A percentile compares a stretch with the other conserved stretches of the same genome.
phyloP scores from a whole-genome alignment of 1,140 invertebrate species.

The Uloborus diversus region DNA sequence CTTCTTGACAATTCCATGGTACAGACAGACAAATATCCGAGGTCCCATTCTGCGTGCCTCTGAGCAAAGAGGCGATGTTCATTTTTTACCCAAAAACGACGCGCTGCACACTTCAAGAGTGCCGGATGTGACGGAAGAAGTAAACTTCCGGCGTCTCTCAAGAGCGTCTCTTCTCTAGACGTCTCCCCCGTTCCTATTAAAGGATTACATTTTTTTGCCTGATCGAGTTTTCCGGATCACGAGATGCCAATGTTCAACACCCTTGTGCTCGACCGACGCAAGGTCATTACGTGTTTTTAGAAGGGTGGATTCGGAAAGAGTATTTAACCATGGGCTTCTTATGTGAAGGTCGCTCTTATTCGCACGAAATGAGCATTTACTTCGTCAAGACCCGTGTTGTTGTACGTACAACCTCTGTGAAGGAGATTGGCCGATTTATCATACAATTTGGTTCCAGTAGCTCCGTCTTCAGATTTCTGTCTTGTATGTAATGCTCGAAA shows the following conservation, averaged over 20 bases:
- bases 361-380: too few species aligned
- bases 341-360: too few species aligned
- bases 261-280: slow-evolving; percentile 8
- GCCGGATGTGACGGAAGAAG: slow-evolving; percentile 25
- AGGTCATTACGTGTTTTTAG: slow-evolving; percentile 21
- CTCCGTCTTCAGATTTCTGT: too few species aligned
- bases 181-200: slow-evolving; percentile 33
- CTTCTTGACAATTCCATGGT: too few species aligned
- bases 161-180: not conserved
- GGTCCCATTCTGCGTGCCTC: not conserved
- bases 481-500: too few species aligned
- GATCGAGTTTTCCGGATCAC: slow-evolving; percentile 51
- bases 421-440: too few species aligned
- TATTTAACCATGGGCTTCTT: too few species aligned
- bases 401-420: too few species aligned
- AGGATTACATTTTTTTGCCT: slow-evolving; percentile 51
- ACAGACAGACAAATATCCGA: too few species aligned
- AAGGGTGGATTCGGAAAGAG: too few species aligned
- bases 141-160: slow-evolving; percentile 37
- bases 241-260: not conserved
- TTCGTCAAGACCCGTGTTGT: too few species aligned
- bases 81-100: slow-evolving; percentile 15
- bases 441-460: too few species aligned
- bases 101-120: slow-evolving; percentile 16
- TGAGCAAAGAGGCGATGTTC: not conserved